phyloP scores from a whole-genome alignment of 2,113 vertebrate species.

The Chloroceryle aenea region DNA sequence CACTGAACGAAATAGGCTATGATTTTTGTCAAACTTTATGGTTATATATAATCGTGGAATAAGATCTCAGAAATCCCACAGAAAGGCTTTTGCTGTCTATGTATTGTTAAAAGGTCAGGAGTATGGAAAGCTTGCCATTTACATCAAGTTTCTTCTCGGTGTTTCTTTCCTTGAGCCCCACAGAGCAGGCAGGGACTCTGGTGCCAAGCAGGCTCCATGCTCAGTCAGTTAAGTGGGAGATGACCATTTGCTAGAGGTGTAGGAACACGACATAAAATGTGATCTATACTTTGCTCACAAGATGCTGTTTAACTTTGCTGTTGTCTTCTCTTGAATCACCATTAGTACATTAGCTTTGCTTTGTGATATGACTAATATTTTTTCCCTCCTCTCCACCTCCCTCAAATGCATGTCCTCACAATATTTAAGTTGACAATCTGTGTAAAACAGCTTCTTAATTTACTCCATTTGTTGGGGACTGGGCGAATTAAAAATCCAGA shows the following conservation, averaged over 20 bases:
- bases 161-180: not conserved
- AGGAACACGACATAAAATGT: not conserved
- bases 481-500: not conserved
- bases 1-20: not conserved
- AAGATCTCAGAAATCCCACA: not conserved
- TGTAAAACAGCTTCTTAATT: not conserved
- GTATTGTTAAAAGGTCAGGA: not conserved
- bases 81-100: not conserved
- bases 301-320: not conserved
- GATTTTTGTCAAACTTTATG: not conserved
- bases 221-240: not conserved
- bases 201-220: not conserved
- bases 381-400: not conserved
- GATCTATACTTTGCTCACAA: not conserved
- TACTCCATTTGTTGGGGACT: fast-evolving
- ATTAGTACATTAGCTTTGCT: not conserved
- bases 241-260: not conserved
- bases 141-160: not conserved
- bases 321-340: not conserved
- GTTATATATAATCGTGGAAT: not conserved
- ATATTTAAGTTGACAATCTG: not conserved
- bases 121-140: not conserved
- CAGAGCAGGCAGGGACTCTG: not conserved
- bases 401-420: not conserved
- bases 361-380: not conserved